Base-by-base conservation (phyloP, 1,140 invertebrate species). In the Tetramorium parvispinum region DNA sequence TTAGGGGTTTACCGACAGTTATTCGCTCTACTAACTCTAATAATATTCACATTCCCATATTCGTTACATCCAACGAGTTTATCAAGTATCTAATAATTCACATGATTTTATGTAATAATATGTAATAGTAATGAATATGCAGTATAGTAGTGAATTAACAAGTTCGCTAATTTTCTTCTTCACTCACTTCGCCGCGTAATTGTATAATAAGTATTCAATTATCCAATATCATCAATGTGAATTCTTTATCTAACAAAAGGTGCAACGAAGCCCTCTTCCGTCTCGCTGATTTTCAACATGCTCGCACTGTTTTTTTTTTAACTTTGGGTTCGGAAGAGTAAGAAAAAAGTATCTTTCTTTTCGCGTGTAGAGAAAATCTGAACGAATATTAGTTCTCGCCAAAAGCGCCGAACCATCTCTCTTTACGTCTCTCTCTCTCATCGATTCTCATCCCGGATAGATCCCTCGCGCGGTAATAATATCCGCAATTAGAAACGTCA, bases 11-110 rank as follows among this genome's bases (percentile, higher is more conserved):
- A 75, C 68, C 68, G 53, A 61, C 57, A 27, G 71, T 83, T 83
- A 83, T 83, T 75, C 49, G 79, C 79, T 83, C 68, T 59, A 75
- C 53, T 83, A 83, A 73, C 79, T 83, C 79, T 83, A 83, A 83
- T 83, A 75, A 83, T 59, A 83, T 83, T 83, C 79, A 55, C 70
- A 59, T 75, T 59, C 79, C 53, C 79, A 59, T 73, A 75, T 70
- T 71, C 79, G 79, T 73, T 82, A 57, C 18, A 59, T 73, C 68
- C 55, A 83, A 83, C 68, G 68, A 83, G 79, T 83, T 83, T 83
- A 83, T 75, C 79, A 83, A 83, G 68, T 83, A 83, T 83, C 79
- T 83, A 83, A 83, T 83, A 83, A 83, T 83, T 83, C 79, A 83
- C 79, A 49, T 63, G 68, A 83, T 83, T 83, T 83, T 61, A 83